Conservation (phyloP, 2,888 invertebrate genomes). For the Thymelicus acteon region DNA sequence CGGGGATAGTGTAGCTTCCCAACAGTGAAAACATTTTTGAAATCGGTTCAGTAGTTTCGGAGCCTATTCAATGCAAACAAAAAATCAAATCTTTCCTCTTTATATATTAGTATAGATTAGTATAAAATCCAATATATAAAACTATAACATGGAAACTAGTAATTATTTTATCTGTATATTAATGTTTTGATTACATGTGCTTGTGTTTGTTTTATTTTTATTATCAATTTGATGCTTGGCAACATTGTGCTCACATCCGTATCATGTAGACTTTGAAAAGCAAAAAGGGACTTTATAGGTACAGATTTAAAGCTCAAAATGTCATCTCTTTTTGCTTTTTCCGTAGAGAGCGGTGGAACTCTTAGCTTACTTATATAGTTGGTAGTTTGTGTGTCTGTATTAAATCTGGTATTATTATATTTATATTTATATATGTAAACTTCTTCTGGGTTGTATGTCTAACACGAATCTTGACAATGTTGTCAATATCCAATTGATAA, state of each 20-base stretch:
- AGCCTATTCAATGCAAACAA: too few relatives aligned
- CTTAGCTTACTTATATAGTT: conserved; percentile 67
- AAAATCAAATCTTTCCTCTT: too few relatives aligned
- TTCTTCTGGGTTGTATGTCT: conserved; percentile 45
- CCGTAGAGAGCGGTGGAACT: conserved; percentile 69
- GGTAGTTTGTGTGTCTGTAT: conserved; percentile 70
- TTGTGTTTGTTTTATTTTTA: conserved; percentile 81
- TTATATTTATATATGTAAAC: conserved; percentile 53
- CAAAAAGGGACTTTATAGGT: conserved; percentile 65
- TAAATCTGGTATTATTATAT: conserved; percentile 56
- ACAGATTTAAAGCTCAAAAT: conserved; percentile 43
- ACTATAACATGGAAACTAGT: conserved; percentile 42
- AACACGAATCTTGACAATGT: conserved; percentile 69
- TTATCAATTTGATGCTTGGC: conserved; percentile 85
- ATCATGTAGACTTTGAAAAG: conserved; percentile 63
- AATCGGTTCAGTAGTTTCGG: too few relatives aligned
- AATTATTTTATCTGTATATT: conserved; percentile 33
- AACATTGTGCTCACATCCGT: conserved; percentile 82
- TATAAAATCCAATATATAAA: too few relatives aligned
- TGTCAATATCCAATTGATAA: conserved; percentile 83
- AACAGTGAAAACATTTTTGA: too few relatives aligned
- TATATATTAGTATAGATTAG: too few relatives aligned
- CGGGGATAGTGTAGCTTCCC: too few relatives aligned
- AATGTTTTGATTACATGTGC: conserved; percentile 67
- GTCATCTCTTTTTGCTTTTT: conserved; percentile 72